Evolutionary conservation across 2,888 invertebrate species (phyloP), one percentile per base, ranked within the genome.

Genomic region (Sisyra terminalis): DNA sequence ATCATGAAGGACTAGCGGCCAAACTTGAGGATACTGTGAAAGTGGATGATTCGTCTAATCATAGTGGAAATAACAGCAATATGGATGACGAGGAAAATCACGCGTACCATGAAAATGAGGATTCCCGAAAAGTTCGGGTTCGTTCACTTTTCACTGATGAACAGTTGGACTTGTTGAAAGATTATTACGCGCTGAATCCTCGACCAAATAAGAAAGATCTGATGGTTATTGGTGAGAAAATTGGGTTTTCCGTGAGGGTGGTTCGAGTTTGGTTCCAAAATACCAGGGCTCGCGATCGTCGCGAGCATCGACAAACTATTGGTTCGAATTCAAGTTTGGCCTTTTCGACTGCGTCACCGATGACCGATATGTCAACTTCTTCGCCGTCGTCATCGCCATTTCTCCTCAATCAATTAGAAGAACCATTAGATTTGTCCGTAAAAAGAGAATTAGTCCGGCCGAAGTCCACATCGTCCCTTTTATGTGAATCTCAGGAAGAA

Each of bases 231-330:
- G 93, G 93, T 2, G 76, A 83, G 15, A 71, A 70, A 46, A 69
- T 80, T 35, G 78, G 79, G 41, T 76, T 81, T 52, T 80, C 81
- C 43, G 78, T 81, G 34, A 68, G 87, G 44, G 86, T 87, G 2
- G 84, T 86, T 3, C 82, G 93, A 68, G 94, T 93, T 4, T 94
- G 94, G 93, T 94, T 94, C 59, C 94, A 94, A 66, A 94, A 94
- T 60, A 88, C 87, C 49, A 73, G 93, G 48, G 93, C 93, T 0
- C 72, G 90, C 42, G 89, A 89, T 55, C 74, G 90, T 39, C 73
- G 88, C 41, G 77, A 78, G 55, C 72, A 72, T 7, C 57, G 69
- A 36, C 51, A 57, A 41, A 52, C 57, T n/a, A 41, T 52, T 7
- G 45, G 52, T 16, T 10, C 47, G 34, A 46, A 44, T 42, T 49